Evolutionary conservation across 2,797 vertebrate genomes (phyloP).

Genomic region (Arnoldichthys spilopterus): DNA sequence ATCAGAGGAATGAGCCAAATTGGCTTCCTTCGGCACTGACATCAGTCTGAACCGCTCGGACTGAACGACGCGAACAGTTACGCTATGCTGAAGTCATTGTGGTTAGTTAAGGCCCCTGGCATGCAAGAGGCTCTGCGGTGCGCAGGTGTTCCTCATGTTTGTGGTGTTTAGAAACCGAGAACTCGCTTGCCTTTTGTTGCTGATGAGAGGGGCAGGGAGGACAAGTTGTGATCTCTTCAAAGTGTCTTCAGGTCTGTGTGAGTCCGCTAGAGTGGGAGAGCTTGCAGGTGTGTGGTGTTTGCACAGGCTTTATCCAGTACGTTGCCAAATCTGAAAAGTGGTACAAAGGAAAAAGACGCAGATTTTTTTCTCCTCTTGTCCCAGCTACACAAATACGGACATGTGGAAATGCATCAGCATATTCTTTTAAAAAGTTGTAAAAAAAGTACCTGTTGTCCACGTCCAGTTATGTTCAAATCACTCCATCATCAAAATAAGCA

Average conservation of each 20-base stretch:
- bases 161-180: constrained; percentile 64
- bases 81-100: neutral
- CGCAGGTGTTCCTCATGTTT: constrained; percentile 14
- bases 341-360: constrained; percentile 53
- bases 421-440: neutral
- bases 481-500: no score
- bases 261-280: constrained; percentile 65
- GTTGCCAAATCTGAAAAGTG: constrained; percentile 54
- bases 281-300: constrained; percentile 74
- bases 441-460: no score
- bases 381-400: neutral
- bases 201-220: constrained; percentile 48
- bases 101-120: neutral
- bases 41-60: neutral
- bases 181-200: constrained; percentile 22
- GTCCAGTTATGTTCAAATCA: no score
- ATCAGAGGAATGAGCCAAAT: constrained; percentile 20
- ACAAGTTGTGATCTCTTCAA: constrained; percentile 12
- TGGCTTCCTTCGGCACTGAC: neutral
- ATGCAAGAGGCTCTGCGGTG: neutral
- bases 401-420: neutral
- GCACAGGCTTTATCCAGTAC: constrained; percentile 48
- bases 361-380: constrained; percentile 32
- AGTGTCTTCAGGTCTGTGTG: constrained; percentile 43
- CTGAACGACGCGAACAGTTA: neutral